Base-by-base conservation (phyloP, 2,888 invertebrate genomes). In the Aricia artaxerxes region DNA sequence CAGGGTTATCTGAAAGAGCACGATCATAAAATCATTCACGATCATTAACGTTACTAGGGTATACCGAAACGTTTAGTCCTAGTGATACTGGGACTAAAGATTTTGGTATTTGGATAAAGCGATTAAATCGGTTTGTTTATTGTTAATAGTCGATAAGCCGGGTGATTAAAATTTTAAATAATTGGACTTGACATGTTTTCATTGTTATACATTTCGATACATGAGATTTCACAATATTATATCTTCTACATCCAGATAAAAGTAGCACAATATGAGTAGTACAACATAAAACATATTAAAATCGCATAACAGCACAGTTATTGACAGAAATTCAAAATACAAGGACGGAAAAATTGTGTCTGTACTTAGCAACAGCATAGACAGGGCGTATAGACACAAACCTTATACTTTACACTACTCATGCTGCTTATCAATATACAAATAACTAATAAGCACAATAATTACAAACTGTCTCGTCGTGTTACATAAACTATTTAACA, bases 1-100 rank as follows among this genome's bases (percentile, higher is more conserved):
- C 97, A 78, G 97, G 97, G 91, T 97, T 97, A 88, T 97, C 97
- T 97, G 94, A 79, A 83, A 84, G 85, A 82, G 84, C 85, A 73
- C 80, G 61, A 31, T 6, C 82, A 81, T 79, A 77, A 80, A 11
- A 61, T 24, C 11, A 64, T 64, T 24, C 9, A 64, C 4, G 64
- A 31, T 24, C n/a, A 24, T 64, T 64, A 64, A 64, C 7, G 16
- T 57, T 16, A 57, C 57, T 57, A 16, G 4, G 57, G 16, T 13
- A 57, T 16, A 57, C 57, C 57, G 4, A 57, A 57, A 57, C 13
- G 16, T 49, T 49, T 4, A 57, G 13, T 16, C 16, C 16, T 53
- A 13, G 16, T 13, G 4, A 57, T 57, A 57, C 13, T 53, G 53
- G 13, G 53, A 53, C 49, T 53, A 3, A 53, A 49, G 2, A 49